Percentiles rank a stretch among this genome's conserved stretches.
Conservation (phyloP, 2,113 vertebrate species). For the Petroica traversi region DNA sequence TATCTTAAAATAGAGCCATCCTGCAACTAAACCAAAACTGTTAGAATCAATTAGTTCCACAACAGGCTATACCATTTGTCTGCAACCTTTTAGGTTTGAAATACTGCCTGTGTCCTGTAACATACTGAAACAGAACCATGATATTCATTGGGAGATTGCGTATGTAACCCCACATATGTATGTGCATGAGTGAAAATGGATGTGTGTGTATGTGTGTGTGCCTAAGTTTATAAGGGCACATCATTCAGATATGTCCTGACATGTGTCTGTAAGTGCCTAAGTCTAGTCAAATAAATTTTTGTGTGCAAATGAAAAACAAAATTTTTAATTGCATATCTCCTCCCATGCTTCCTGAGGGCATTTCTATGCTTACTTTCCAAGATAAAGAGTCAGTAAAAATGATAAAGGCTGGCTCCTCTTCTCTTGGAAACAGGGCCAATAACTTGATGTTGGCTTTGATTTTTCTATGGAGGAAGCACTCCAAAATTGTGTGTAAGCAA, state of each 20-base stretch:
- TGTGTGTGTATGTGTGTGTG: not conserved
- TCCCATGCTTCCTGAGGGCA: not conserved
- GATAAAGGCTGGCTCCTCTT: not conserved
- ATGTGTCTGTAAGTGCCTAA: not conserved
- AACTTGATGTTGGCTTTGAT: not conserved
- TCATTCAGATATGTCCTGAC: not conserved
- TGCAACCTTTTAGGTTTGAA: not conserved
- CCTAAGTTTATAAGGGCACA: not conserved
- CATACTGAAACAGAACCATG: fast-evolving
- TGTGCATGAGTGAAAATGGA: not conserved
- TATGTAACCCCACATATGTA: fast-evolving
- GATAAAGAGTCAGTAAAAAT: not conserved
- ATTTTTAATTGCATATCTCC: not conserved
- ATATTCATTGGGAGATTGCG: not conserved
- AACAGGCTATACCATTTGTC: not conserved
- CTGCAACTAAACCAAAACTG: not conserved
- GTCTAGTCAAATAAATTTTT: not conserved
- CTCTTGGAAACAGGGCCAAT: not conserved
- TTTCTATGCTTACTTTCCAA: not conserved
- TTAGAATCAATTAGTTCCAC: not conserved
- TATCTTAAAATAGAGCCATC: not conserved
- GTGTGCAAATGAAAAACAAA: not conserved
- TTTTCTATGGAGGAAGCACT: not conserved
- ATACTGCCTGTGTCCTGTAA: not conserved
- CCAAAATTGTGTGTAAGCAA: not conserved